Conservation (phyloP, 2,797 vertebrate species). For the Sebastes steindachneri region DNA sequence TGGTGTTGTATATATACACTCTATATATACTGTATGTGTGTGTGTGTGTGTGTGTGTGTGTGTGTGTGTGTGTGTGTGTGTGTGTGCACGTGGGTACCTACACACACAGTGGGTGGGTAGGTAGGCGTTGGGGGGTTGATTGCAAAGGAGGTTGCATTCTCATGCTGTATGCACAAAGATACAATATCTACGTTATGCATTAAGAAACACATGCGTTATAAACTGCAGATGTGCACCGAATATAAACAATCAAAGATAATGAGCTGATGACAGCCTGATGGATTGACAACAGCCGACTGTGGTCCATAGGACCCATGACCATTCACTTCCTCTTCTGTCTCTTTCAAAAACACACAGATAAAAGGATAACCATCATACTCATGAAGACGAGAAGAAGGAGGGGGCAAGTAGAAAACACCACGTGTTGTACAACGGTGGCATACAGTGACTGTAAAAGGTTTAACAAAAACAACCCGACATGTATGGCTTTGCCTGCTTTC, state of each 20-base stretch:
- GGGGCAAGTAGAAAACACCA: background rate
- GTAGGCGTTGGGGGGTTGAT: background rate
- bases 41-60: background rate
- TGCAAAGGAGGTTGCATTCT: background rate
- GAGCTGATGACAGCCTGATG: background rate
- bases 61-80: background rate
- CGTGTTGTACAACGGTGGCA: background rate
- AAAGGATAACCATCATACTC: background rate
- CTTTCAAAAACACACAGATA: background rate
- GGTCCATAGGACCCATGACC: background rate
- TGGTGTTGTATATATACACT: conserved; percentile 43
- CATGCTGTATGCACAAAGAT: background rate
- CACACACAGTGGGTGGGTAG: background rate
- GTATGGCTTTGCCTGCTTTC: background rate
- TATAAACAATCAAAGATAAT: background rate
- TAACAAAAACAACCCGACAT: background rate
- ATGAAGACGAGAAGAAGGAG: background rate
- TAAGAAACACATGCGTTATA: background rate
- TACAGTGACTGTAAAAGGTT: background rate
- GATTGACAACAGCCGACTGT: background rate
- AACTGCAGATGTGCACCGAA: background rate
- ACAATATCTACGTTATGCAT: background rate
- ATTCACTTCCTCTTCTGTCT: background rate
- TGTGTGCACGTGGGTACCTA: background rate
- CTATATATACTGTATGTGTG: conserved; percentile 1